phyloP scores from a whole-genome alignment of 2,113 vertebrate species.

The Percopsis transmontana region DNA sequence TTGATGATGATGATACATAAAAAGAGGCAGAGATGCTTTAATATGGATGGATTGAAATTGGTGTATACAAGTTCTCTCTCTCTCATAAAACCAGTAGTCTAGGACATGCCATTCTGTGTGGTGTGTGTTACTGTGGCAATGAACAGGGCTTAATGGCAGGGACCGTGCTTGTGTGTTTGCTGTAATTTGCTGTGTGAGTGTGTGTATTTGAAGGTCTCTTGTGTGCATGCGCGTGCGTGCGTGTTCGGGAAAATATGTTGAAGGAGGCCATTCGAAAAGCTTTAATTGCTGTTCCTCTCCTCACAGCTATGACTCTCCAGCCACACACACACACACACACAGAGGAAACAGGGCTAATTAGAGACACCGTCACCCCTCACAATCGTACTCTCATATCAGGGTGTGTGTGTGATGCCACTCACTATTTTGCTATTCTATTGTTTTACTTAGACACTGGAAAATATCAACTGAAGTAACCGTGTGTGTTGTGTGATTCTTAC shows the following conservation, averaged over 20 bases:
- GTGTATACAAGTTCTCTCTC: slow-evolving; percentile 26
- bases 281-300: slow-evolving; percentile 70
- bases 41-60: slow-evolving; percentile 20
- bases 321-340: slow-evolving; percentile 40
- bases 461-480: not conserved
- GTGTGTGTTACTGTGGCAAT: slow-evolving; percentile 77
- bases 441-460: too few relatives aligned
- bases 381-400: not conserved
- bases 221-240: slow-evolving; percentile 15
- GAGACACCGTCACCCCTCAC: slow-evolving; percentile 55
- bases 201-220: not conserved
- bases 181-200: slow-evolving; percentile 10
- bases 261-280: slow-evolving; percentile 66
- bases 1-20: slow-evolving; percentile 21
- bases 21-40: slow-evolving; percentile 42
- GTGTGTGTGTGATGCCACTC: not conserved
- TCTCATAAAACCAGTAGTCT: slow-evolving; percentile 38
- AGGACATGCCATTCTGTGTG: slow-evolving; percentile 59
- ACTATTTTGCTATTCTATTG: too few relatives aligned
- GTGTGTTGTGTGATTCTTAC: not conserved
- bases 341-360: slow-evolving; percentile 71
- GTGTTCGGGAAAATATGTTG: slow-evolving; percentile 30
- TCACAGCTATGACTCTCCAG: slow-evolving; percentile 59
- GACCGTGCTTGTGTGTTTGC: slow-evolving; percentile 32
- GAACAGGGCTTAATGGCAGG: slow-evolving; percentile 57